Conservation (phyloP, 1,140 invertebrate genomes). For the Cherax destructor region DNA sequence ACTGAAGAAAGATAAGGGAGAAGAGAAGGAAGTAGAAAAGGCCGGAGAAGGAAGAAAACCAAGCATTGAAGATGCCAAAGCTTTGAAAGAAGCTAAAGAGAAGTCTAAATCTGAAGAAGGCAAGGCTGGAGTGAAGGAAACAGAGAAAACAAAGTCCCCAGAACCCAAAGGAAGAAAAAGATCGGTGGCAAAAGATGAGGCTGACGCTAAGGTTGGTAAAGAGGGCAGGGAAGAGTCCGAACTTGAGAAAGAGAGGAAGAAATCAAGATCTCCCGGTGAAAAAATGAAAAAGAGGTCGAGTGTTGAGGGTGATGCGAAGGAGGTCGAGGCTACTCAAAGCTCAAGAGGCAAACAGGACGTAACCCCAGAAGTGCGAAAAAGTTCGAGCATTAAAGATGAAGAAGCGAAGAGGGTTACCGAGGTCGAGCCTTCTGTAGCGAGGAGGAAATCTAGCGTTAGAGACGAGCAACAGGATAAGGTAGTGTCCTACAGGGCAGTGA, state of each 20-base stretch:
- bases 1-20: neutral
- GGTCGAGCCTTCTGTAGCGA: neutral
- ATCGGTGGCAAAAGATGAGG: neutral
- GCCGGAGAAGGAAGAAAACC: neutral
- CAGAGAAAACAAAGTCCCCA: neutral
- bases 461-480: slow-evolving; percentile 1
- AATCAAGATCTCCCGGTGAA: neutral
- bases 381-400: neutral
- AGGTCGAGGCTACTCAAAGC: neutral
- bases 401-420: neutral
- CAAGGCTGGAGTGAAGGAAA: neutral
- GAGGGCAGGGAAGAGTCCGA: neutral
- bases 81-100: neutral
- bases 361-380: no score
- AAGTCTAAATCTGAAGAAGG: neutral
- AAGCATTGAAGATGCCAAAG: neutral
- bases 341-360: neutral
- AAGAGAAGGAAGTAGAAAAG: neutral
- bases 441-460: slow-evolving; percentile 38
- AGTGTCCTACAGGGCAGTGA: neutral
- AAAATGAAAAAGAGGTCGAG: slow-evolving; percentile 13
- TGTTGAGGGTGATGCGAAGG: slow-evolving; percentile 10
- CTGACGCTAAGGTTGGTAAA: neutral
- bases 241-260: neutral
- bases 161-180: neutral